Conservation (phyloP, 2,888 invertebrate genomes). For the Troides helena region DNA sequence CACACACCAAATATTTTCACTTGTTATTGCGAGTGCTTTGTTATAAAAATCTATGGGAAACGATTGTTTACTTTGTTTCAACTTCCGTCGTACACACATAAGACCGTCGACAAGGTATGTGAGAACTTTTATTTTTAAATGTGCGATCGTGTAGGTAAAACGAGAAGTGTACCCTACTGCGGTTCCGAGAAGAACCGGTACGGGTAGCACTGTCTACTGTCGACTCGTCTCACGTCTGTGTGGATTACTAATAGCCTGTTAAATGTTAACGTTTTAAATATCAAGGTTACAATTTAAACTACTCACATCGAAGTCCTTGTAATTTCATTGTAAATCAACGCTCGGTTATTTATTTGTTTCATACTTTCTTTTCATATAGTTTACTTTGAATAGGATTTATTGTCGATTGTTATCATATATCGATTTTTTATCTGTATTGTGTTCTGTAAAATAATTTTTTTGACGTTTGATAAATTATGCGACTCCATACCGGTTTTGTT, state of each 20-base stretch:
- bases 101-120: not conserved
- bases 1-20: not conserved
- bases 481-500: not conserved
- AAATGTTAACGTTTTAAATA: slow-evolving; percentile 18
- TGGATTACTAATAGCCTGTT: slow-evolving; percentile 16
- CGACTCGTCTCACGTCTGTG: slow-evolving; percentile 17
- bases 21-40: not conserved
- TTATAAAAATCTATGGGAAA: slow-evolving; percentile 11
- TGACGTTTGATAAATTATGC: no score
- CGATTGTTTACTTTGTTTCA: not conserved
- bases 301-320: not conserved
- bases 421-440: not conserved
- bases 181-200: slow-evolving; percentile 22
- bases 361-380: not conserved
- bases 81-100: not conserved
- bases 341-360: not conserved
- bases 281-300: slow-evolving; percentile 2
- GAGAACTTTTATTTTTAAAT: slow-evolving; percentile 16
- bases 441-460: no score
- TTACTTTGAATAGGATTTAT: not conserved
- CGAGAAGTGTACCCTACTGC: slow-evolving; percentile 4
- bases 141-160: slow-evolving; percentile 8
- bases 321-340: not conserved
- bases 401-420: not conserved
- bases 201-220: slow-evolving; percentile 6